Percentiles rank a stretch among this genome's conserved stretches.
phyloP scores from a whole-genome alignment of 2,888 invertebrate genomes.

The Acronicta psi region DNA sequence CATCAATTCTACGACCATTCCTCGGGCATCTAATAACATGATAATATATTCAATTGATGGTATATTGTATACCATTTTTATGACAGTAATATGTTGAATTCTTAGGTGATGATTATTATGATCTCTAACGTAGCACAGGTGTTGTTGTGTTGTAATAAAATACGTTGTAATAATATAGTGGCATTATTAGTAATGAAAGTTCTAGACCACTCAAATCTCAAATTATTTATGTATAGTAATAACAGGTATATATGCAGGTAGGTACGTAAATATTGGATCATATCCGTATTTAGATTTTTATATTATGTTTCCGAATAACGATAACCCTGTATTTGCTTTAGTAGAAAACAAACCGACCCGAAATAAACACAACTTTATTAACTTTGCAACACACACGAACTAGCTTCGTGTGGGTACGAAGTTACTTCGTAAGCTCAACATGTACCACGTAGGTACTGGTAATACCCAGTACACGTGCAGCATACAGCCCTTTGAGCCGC shows the following conservation, averaged over 20 bases:
- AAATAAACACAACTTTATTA: constrained; percentile 6
- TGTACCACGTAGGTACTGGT: constrained; percentile 5
- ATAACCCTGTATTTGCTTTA: too few relatives aligned
- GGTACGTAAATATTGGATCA: too few relatives aligned
- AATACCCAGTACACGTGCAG: constrained; percentile 38
- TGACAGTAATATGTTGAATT: constrained; percentile 21
- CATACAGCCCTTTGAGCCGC: constrained; percentile 46
- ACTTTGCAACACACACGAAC: constrained; percentile 4
- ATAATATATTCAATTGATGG: constrained; percentile 42
- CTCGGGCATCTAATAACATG: constrained; percentile 34
- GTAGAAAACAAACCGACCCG: background rate
- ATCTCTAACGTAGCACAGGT: too few relatives aligned
- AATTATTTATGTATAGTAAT: too few relatives aligned
- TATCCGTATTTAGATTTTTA: too few relatives aligned
- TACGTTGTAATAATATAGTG: too few relatives aligned
- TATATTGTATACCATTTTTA: constrained; percentile 33
- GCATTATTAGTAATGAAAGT: too few relatives aligned
- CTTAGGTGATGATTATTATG: too few relatives aligned
- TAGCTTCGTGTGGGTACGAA: constrained; percentile 2
- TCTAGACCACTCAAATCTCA: too few relatives aligned
- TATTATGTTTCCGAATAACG: too few relatives aligned
- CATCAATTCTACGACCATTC: constrained; percentile 33
- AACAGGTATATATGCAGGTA: too few relatives aligned
- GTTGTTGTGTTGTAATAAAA: too few relatives aligned
- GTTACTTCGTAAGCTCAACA: constrained; percentile 2